phyloP scores from a whole-genome alignment of 2,113 vertebrate species.

The Orthochromis indermauri region DNA sequence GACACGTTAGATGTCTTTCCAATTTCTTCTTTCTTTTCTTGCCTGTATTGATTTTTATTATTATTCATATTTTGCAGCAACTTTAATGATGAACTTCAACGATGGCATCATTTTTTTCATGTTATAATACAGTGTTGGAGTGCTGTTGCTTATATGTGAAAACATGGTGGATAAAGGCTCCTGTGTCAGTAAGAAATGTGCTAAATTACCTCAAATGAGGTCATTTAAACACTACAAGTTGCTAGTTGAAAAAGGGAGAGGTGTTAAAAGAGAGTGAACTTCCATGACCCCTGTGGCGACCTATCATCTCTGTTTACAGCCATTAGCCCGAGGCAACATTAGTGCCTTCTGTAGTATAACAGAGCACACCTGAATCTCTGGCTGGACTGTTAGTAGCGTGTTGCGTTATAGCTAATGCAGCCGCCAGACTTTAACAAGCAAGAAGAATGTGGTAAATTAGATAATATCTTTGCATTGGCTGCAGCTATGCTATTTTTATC shows the following conservation, averaged over 20 bases:
- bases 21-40: not conserved
- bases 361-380: not conserved
- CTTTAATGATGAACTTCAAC: not conserved
- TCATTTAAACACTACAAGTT: not conserved
- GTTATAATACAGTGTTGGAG: not conserved
- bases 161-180: not conserved
- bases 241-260: not conserved
- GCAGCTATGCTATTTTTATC: not conserved
- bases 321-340: not conserved
- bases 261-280: not conserved
- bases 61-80: not conserved
- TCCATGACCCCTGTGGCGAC: not conserved
- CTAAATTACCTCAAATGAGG: not conserved
- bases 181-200: not conserved
- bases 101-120: not conserved
- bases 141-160: not conserved
- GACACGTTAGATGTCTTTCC: not conserved
- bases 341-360: not conserved
- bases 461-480: not conserved
- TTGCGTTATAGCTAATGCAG: not conserved
- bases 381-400: not conserved
- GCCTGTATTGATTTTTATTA: not conserved
- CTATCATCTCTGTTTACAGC: not conserved
- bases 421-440: not conserved
- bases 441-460: not conserved